Percentiles rank a stretch among this genome's conserved stretches.
phyloP scores from a whole-genome alignment of 2,797 vertebrate genomes.

The Poeciliopsis presidionis region DNA sequence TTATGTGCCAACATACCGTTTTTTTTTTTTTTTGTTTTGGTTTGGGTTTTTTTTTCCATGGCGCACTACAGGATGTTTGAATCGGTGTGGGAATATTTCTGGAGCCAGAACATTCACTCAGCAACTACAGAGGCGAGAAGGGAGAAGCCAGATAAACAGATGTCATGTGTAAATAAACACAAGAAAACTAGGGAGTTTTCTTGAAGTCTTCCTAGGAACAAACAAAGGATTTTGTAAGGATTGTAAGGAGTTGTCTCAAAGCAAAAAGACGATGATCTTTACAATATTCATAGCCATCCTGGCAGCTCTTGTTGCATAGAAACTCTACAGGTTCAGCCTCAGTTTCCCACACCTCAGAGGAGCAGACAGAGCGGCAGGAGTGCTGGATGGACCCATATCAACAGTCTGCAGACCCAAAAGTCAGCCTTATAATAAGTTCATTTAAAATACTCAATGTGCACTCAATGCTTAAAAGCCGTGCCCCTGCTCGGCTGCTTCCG shows the following conservation, averaged over 20 bases:
- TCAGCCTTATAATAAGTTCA: slow-evolving; percentile 13
- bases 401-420: slow-evolving; percentile 11
- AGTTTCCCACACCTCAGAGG: slow-evolving; percentile 65
- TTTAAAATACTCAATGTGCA: slow-evolving; percentile 37
- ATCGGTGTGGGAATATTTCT: slow-evolving; percentile 54
- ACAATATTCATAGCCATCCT: slow-evolving; percentile 75
- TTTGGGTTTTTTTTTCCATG: slow-evolving; percentile 61
- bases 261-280: slow-evolving; percentile 33
- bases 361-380: slow-evolving; percentile 74
- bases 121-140: slow-evolving; percentile 33
- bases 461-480: slow-evolving; percentile 78
- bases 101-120: slow-evolving; percentile 65
- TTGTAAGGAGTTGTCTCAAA: slow-evolving; percentile 6
- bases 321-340: slow-evolving; percentile 72
- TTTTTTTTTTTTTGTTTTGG: slow-evolving; percentile 51
- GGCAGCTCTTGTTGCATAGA: slow-evolving; percentile 71
- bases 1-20: slow-evolving; percentile 68
- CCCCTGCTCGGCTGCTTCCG: slow-evolving; percentile 54
- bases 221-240: neutral
- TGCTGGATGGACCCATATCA: slow-evolving; percentile 58
- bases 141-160: slow-evolving; percentile 15
- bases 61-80: slow-evolving; percentile 70
- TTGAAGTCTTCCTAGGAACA: slow-evolving; percentile 7
- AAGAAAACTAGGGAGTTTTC: neutral
- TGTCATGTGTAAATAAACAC: slow-evolving; percentile 22